A percentile compares a stretch with the other conserved stretches of the same genome.
These are phyloP conservation scores for Piprites chloris DNA, from an alignment of 2,113 vertebrate genomes.

Conservation along the genomic window DNA sequence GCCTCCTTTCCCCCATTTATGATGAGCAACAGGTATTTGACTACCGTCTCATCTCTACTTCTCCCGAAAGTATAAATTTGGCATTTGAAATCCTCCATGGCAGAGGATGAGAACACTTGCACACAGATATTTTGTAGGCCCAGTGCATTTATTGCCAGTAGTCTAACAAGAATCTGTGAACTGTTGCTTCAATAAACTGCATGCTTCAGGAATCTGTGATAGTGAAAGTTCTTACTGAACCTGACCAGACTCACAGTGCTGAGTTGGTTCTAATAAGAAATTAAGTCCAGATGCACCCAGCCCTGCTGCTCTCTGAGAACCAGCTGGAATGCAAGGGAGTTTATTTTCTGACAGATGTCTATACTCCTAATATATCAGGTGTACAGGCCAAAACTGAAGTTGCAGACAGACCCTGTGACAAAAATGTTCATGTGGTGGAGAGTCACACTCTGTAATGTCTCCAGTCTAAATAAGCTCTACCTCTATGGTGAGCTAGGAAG, in stretches of 20 bases:
- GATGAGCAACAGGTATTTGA: background rate
- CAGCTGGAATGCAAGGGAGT: background rate
- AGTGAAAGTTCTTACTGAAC: background rate
- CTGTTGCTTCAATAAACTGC: background rate
- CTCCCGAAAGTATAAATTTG: background rate
- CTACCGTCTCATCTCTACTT: background rate
- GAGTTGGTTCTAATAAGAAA: background rate
- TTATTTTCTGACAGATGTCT: background rate
- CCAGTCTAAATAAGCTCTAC: background rate
- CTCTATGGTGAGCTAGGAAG: rapidly evolving
- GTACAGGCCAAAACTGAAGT: background rate
- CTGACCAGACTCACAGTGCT: background rate
- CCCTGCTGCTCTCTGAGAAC: background rate
- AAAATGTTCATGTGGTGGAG: background rate
- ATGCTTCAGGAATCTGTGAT: background rate
- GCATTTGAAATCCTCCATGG: background rate
- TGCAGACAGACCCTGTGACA: background rate
- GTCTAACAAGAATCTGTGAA: background rate
- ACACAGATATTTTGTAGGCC: background rate
- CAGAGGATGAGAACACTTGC: background rate
- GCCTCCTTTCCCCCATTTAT: background rate
- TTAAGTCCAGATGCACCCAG: background rate
- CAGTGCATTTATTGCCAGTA: background rate
- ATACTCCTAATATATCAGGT: background rate
- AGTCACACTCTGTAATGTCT: background rate